Conservation (phyloP, 2,113 vertebrate genomes). For the Gulo gulo region DNA sequence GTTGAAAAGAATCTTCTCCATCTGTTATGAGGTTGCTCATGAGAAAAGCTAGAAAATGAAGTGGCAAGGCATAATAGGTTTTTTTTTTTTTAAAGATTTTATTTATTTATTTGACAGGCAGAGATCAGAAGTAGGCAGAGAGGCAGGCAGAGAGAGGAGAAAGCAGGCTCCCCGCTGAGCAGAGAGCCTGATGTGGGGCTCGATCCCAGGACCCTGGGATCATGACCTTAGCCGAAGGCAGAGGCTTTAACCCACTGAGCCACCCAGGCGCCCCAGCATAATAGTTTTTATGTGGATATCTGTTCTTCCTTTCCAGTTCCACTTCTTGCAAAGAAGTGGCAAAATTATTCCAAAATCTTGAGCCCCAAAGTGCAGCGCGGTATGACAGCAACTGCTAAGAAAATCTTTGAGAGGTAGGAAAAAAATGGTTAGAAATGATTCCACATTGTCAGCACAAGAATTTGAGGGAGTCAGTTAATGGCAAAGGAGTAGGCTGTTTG, state of each 20-base stretch:
- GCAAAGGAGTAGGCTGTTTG: not conserved
- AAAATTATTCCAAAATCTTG: conserved; percentile 19
- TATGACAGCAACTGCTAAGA: not conserved
- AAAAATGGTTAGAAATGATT: not conserved
- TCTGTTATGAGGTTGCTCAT: conserved; percentile 17
- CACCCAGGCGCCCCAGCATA: too few relatives aligned
- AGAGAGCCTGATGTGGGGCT: too few relatives aligned
- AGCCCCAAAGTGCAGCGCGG: not conserved
- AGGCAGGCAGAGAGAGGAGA: too few relatives aligned
- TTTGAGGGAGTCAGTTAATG: not conserved
- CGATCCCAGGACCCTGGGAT: too few relatives aligned
- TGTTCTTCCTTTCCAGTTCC: not conserved
- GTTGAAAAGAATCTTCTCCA: conserved; percentile 6
- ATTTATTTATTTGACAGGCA: too few relatives aligned
- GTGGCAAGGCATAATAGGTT: not conserved
- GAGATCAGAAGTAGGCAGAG: too few relatives aligned
- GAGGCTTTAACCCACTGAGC: too few relatives aligned
- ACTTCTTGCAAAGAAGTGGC: conserved; percentile 20
- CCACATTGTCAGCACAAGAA: not conserved
- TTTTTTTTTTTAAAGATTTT: too few relatives aligned
- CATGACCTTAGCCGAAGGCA: too few relatives aligned
- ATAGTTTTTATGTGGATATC: not conserved
- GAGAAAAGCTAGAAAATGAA: not conserved
- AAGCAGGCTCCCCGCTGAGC: too few relatives aligned
- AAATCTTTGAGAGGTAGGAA: not conserved